phyloP scores from a whole-genome alignment of 2,113 vertebrate genomes.

The Seriola dumerili region DNA sequence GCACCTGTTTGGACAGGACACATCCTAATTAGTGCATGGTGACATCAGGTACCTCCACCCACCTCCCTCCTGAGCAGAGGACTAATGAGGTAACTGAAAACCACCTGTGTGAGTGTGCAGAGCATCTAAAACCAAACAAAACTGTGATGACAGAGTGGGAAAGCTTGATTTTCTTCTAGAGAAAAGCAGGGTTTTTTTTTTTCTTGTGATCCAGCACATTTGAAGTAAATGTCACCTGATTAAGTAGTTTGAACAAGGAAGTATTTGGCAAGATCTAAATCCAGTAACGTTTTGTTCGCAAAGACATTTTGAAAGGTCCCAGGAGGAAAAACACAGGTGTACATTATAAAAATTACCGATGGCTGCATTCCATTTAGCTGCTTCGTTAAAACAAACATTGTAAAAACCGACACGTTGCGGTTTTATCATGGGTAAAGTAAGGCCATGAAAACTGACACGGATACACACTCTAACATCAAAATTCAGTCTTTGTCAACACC shows the following conservation, averaged over 20 bases:
- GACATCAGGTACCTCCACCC: background rate
- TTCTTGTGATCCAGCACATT: background rate
- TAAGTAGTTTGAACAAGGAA: background rate
- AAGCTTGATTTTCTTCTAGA: background rate
- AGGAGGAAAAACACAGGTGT: background rate
- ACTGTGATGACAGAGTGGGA: background rate
- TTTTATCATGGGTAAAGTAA: background rate
- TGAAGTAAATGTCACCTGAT: background rate
- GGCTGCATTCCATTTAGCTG: background rate
- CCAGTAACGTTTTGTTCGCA: background rate
- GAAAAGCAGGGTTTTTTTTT: background rate
- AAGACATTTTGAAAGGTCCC: background rate
- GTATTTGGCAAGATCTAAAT: background rate
- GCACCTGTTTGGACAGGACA: background rate
- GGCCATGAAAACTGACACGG: background rate
- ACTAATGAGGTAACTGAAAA: background rate
- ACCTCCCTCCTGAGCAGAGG: background rate
- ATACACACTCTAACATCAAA: background rate
- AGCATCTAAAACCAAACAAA: background rate
- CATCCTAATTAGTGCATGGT: background rate
- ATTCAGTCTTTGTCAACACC: slow-evolving; percentile 24
- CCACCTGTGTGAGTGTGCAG: background rate
- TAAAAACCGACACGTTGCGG: background rate
- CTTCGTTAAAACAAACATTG: background rate
- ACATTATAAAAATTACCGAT: background rate